A percentile compares a stretch with the other conserved stretches of the same genome.
phyloP scores from a whole-genome alignment of 2,113 vertebrate genomes.

The Thalassarche chlororhynchos region DNA sequence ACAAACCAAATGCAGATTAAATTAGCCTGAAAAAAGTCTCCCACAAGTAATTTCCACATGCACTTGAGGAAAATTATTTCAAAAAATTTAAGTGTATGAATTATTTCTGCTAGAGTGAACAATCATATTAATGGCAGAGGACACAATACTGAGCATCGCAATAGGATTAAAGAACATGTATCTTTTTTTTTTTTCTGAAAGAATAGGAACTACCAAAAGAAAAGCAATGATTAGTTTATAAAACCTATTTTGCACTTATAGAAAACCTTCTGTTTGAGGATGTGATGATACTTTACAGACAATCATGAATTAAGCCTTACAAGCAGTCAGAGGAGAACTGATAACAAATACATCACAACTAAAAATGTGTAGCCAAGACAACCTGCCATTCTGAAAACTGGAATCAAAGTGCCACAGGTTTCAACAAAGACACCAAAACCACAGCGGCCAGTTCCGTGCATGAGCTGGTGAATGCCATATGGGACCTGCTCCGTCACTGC shows the following conservation, averaged over 20 bases:
- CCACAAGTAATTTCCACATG: background rate
- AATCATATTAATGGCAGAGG: background rate
- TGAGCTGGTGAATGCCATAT: background rate
- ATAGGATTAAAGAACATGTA: background rate
- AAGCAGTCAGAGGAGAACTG: background rate
- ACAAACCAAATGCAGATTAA: background rate
- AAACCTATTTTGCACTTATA: background rate
- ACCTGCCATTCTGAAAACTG: background rate
- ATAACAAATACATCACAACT: background rate
- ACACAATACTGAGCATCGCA: background rate
- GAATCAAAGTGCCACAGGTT: background rate
- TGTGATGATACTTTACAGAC: background rate
- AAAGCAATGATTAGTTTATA: background rate
- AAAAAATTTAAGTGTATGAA: background rate
- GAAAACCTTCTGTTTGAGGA: background rate
- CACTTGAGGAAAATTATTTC: background rate
- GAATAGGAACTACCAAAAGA: background rate
- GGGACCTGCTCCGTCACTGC: accelerated
- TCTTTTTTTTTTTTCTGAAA: background rate
- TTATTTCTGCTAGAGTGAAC: background rate
- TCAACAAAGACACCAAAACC: background rate
- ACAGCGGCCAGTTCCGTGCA: background rate
- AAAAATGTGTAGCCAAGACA: background rate
- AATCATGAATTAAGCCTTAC: background rate
- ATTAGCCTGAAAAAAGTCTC: background rate